Evolutionary conservation across 2,797 vertebrate genomes (phyloP).

Genomic region (Mallotus villosus): DNA sequence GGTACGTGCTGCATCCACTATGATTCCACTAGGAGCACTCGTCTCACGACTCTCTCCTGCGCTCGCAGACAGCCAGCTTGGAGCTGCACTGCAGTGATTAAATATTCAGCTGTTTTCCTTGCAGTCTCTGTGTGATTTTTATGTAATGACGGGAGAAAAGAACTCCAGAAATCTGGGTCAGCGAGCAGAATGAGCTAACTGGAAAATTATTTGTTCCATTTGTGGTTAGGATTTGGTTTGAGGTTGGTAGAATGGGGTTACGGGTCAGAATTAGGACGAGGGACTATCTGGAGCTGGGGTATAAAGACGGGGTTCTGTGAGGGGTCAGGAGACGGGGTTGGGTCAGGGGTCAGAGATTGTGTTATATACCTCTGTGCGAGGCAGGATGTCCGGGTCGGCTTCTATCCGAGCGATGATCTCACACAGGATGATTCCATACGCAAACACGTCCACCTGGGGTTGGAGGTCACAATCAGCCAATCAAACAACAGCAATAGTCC

Average conservation of each 20-base stretch:
- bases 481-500: background rate
- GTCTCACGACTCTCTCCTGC: background rate
- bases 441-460: slow-evolving; percentile 80
- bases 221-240: background rate
- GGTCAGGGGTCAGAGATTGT: background rate
- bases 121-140: too few species aligned
- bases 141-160: background rate
- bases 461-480: background rate
- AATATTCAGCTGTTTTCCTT: slow-evolving; percentile 2
- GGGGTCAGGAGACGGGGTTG: background rate
- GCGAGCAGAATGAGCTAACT: background rate
- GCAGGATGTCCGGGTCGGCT: slow-evolving; percentile 84
- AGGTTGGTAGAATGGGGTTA: background rate
- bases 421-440: slow-evolving; percentile 85
- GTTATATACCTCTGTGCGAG: slow-evolving; percentile 76
- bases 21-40: background rate
- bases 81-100: slow-evolving; percentile 2
- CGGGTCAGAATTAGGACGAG: too few species aligned
- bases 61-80: slow-evolving; percentile 4
- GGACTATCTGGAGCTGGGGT: background rate
- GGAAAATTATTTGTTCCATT: background rate
- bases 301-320: background rate
- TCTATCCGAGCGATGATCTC: slow-evolving; percentile 85
- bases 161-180: background rate
- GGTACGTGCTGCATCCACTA: background rate